Evolutionary conservation across 2,797 vertebrate genomes (phyloP).

Genomic region (Pyrrhura leucotis): DNA sequence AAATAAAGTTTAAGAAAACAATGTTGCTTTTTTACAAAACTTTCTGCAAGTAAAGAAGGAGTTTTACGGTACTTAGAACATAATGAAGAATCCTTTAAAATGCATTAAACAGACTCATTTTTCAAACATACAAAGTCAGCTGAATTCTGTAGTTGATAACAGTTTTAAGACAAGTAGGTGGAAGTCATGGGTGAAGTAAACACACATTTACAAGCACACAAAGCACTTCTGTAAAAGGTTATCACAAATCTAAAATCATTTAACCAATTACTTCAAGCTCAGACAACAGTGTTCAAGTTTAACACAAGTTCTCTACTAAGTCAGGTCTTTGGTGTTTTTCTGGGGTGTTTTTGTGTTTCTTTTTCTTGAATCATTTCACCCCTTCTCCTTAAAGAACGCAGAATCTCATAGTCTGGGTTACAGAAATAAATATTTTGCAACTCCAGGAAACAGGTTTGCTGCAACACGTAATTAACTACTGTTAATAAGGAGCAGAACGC

Average conservation of each 20-base stretch:
- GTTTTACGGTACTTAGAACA: neutral
- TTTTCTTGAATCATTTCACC: neutral
- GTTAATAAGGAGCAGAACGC: neutral
- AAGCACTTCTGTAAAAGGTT: neutral
- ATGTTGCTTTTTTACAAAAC: neutral
- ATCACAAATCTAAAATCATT: neutral
- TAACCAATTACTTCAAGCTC: neutral
- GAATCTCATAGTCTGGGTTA: neutral
- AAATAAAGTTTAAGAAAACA: neutral
- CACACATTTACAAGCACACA: neutral
- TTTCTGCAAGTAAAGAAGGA: neutral
- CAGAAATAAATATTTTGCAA: neutral
- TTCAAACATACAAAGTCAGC: neutral
- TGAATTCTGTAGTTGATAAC: neutral
- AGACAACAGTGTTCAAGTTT: neutral
- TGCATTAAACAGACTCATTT: neutral
- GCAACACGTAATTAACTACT: neutral
- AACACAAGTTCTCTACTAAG: neutral
- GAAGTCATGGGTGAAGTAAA: neutral
- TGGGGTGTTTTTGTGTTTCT: neutral
- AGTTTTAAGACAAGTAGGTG: neutral
- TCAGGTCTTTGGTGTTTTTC: neutral
- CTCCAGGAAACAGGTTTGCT: neutral
- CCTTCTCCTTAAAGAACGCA: neutral
- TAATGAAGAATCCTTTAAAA: neutral